Percentiles rank a stretch among this genome's conserved stretches.
These are phyloP conservation scores for Timandra comae DNA, from an alignment of 2,888 invertebrate species.

Conservation along the genomic window DNA sequence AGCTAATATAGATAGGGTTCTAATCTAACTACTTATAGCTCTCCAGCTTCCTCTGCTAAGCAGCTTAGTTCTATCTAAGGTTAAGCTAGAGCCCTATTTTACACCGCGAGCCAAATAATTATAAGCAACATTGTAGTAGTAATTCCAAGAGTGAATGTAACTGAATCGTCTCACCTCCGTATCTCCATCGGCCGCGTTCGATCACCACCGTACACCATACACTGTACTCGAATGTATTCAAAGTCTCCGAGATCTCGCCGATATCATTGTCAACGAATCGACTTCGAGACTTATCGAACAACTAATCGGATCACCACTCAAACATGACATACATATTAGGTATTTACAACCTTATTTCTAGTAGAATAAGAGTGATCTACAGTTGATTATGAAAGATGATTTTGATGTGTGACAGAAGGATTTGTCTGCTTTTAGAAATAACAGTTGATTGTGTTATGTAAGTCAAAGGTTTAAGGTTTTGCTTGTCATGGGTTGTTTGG, in stretches of 20 bases:
- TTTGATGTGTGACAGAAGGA: slow-evolving; percentile 59
- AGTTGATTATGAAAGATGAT: slow-evolving; percentile 24
- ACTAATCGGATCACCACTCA: slow-evolving; percentile 58
- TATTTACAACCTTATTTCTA: no score
- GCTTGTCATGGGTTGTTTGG: slow-evolving; percentile 49
- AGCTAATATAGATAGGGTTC: no score
- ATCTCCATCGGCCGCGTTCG: no score
- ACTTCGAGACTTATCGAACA: slow-evolving; percentile 60
- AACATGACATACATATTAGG: no score
- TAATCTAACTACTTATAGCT: no score
- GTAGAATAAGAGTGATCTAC: no score
- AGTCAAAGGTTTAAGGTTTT: slow-evolving; percentile 53
- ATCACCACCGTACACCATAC: slow-evolving; percentile 45
- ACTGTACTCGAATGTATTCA: slow-evolving; percentile 56
- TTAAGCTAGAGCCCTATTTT: no score
- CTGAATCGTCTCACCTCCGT: slow-evolving; percentile 39
- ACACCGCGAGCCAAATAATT: no score
- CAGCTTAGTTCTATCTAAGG: no score
- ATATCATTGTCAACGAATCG: slow-evolving; percentile 63
- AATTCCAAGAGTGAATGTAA: slow-evolving; percentile 17
- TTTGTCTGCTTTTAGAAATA: slow-evolving; percentile 70
- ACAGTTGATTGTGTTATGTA: slow-evolving; percentile 67
- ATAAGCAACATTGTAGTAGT: no score
- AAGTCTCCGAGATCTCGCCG: slow-evolving; percentile 37
- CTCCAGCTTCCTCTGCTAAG: no score